Conservation (phyloP, 2,797 vertebrate genomes). For the Amphiprion clarkii region DNA sequence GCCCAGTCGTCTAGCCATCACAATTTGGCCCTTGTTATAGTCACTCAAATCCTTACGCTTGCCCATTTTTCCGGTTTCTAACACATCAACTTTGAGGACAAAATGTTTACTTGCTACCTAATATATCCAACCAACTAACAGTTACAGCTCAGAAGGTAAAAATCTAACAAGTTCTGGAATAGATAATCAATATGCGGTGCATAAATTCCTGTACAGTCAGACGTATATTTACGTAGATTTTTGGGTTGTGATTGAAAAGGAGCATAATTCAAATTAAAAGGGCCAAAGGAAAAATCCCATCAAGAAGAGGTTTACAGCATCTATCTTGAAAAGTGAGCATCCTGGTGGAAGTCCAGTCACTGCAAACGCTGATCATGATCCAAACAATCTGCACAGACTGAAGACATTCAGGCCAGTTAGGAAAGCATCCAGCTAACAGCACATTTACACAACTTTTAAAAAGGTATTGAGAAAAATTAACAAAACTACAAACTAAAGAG, state of each 20-base stretch:
- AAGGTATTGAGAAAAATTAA: too few species aligned
- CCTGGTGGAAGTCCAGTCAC: constrained; percentile 6
- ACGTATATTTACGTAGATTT: neutral
- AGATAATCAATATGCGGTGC: constrained; percentile 62
- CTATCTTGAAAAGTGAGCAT: constrained; percentile 28
- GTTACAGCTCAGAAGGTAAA: constrained; percentile 21
- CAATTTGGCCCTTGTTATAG: too few species aligned
- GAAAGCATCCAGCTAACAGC: neutral
- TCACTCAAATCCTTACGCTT: too few species aligned
- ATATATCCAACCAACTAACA: neutral
- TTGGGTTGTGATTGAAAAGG: constrained; percentile 3
- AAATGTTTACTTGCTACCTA: too few species aligned
- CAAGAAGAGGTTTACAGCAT: constrained; percentile 22
- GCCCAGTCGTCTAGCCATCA: too few species aligned
- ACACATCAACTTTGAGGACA: too few species aligned
- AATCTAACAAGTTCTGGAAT: constrained; percentile 22
- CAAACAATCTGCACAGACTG: constrained; percentile 79
- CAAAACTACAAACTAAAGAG: neutral
- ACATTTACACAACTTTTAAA: neutral
- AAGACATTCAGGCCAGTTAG: constrained; percentile 39
- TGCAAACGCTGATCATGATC: constrained; percentile 73
- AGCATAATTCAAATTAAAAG: constrained; percentile 38
- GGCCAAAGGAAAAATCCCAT: constrained; percentile 3
- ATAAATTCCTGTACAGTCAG: constrained; percentile 37
- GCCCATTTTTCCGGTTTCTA: too few species aligned